Evolutionary conservation across 2,888 invertebrate species (phyloP), one percentile per base, ranked within the genome.

Genomic region (Heliconius cydno): DNA sequence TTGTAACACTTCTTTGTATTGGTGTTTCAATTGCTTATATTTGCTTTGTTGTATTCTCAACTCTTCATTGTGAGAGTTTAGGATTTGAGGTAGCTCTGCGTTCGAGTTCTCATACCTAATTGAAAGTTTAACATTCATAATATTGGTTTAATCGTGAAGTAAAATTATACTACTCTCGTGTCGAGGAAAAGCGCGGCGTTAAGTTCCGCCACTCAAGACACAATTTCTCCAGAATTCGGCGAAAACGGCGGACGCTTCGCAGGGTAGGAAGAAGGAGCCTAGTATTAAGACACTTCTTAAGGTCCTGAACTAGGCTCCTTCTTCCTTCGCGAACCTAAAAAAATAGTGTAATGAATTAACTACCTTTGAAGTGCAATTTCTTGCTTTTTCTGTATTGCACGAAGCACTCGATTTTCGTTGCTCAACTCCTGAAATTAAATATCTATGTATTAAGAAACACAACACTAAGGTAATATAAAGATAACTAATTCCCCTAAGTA

Each of bases 21-120:
- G 96, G 77, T 92, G 92, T 85, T 96, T 97, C 77, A 98, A 88
- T 84, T 96, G 96, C 84, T 97, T 97, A 89, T 96, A 96, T 88
- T 96, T 97, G 68, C 96, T 94, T 86, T 97, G 96, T 89, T 97
- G 96, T 25, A 97, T 95, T 76, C 97, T 95, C 78, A 97, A 93
- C 91, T 98, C 98, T 88, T 98, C 98, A 82, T 96, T 96, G 89
- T 98, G 97, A 0, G 97, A 96, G 89, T 96, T 96, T 65, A 98
- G 92, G 6, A 97, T 95, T 87, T 97, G 96, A 0, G 98, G 98
- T 75, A 98, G 90, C 88, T 98, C 97, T 0, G 97, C 97, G 86
- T 97, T 97, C 2, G 96, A 96, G 52, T 97, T 97, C 91, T 98
- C 98, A 87, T 97, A 97, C 85, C 96, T 96, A 65, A 25, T 25